phyloP scores from a whole-genome alignment of 2,888 invertebrate species.

The Himalopsyche tibetana region DNA sequence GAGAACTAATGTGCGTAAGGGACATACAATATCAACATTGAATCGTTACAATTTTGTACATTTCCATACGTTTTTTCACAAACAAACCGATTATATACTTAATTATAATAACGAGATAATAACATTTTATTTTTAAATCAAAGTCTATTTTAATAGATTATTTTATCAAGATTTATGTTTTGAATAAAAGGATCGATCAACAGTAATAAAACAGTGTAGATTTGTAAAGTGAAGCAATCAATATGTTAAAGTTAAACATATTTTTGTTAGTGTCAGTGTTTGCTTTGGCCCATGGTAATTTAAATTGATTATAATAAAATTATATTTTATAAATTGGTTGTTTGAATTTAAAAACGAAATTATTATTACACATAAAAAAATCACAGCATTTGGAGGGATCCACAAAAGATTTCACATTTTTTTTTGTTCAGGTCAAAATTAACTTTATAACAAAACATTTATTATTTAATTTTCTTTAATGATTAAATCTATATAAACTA shows the following conservation, averaged over 20 bases:
- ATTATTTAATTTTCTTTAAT: no score
- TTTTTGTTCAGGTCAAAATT: neutral
- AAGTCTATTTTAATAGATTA: neutral
- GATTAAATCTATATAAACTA: neutral
- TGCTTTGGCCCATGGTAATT: neutral
- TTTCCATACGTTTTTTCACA: no score
- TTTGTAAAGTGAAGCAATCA: neutral
- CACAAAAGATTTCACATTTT: no score
- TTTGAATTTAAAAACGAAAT: neutral
- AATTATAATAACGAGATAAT: neutral
- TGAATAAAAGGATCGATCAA: neutral
- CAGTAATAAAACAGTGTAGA: neutral
- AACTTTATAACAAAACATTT: neutral
- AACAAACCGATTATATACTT: no score
- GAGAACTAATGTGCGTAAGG: no score
- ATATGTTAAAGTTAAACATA: neutral
- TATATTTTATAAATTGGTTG: neutral
- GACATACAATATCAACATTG: no score
- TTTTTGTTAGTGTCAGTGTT: slow-evolving; percentile 22
- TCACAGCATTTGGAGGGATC: neutral
- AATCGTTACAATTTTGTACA: no score
- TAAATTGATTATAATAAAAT: neutral
- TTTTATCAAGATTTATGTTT: neutral
- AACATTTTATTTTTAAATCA: neutral
- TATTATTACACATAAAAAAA: neutral